phyloP scores from a whole-genome alignment of 2,113 vertebrate genomes.

The Chamaea fasciata region DNA sequence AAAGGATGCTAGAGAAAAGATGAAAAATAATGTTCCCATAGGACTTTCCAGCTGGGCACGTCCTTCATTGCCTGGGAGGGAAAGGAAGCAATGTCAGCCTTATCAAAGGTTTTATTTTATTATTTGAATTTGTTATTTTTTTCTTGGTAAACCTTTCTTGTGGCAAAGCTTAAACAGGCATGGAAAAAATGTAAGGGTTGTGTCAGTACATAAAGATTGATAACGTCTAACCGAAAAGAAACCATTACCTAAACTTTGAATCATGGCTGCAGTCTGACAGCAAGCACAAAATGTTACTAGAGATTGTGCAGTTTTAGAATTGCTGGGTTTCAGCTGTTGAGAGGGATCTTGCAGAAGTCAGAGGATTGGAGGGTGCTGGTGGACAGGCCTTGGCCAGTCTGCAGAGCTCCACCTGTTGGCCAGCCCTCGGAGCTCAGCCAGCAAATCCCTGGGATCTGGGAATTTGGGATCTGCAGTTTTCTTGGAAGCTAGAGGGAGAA shows the following conservation, averaged over 20 bases:
- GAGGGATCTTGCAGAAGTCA: not conserved
- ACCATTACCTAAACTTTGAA: not conserved
- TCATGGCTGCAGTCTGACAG: not conserved
- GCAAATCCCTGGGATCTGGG: not conserved
- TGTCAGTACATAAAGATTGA: not conserved
- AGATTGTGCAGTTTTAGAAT: not conserved
- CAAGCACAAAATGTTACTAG: not conserved
- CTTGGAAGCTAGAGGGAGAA: not conserved
- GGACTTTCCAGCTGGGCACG: not conserved
- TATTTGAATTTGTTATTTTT: not conserved
- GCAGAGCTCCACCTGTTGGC: constrained; percentile 38
- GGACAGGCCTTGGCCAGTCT: not conserved
- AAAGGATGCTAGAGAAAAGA: not conserved
- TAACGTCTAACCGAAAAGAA: not conserved
- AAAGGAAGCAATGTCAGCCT: not conserved
- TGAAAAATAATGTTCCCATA: not conserved
- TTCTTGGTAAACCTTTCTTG: not conserved
- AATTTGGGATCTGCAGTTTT: not conserved
- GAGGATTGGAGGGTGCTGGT: not conserved
- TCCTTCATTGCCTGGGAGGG: not conserved
- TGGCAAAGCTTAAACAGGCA: not conserved
- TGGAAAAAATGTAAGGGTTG: not conserved
- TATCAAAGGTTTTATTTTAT: not conserved
- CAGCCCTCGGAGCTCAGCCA: not conserved
- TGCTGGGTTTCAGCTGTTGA: not conserved